A percentile compares a stretch with the other conserved stretches of the same genome.
These are phyloP conservation scores for Campopleginae sp. DNA, from an alignment of 2,888 invertebrate species.

Conservation along the genomic window DNA sequence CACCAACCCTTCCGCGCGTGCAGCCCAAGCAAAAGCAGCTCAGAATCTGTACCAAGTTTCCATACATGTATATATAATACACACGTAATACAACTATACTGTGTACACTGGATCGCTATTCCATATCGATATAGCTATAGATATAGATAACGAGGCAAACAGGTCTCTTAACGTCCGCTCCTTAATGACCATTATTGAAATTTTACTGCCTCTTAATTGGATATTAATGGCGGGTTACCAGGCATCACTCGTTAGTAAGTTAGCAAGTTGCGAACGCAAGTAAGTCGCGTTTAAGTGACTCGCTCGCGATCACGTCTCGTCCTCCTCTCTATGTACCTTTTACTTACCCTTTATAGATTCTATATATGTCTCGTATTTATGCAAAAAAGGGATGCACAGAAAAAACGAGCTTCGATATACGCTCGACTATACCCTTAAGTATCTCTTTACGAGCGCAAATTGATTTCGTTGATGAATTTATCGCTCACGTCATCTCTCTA, in stretches of 20 bases:
- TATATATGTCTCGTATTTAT: neutral
- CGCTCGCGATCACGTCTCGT: conserved; percentile 52
- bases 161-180: conserved; percentile 82
- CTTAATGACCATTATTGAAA: conserved; percentile 84
- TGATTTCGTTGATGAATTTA: conserved; percentile 61
- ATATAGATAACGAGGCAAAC: conserved; percentile 66
- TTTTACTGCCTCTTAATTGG: conserved; percentile 84
- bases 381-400: conserved; percentile 10
- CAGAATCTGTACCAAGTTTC: conserved; percentile 13
- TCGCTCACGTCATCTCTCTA: conserved; percentile 41
- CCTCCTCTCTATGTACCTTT: conserved; percentile 10
- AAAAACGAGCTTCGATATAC: conserved; percentile 32
- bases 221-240: conserved; percentile 81
- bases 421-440: conserved; percentile 15
- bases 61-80: conserved; percentile 17
- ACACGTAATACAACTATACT: conserved; percentile 30
- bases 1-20: conserved; percentile 61
- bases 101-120: conserved; percentile 38
- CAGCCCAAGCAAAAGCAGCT: conserved; percentile 45
- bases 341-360: conserved; percentile 21
- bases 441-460: conserved; percentile 60
- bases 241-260: conserved; percentile 77
- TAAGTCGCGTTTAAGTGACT: conserved; percentile 66
- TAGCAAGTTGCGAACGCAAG: conserved; percentile 70
- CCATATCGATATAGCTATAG: neutral